A percentile compares a stretch with the other conserved stretches of the same genome.
Conservation (phyloP, 2,113 vertebrate species). For the Athene cunicularia region DNA sequence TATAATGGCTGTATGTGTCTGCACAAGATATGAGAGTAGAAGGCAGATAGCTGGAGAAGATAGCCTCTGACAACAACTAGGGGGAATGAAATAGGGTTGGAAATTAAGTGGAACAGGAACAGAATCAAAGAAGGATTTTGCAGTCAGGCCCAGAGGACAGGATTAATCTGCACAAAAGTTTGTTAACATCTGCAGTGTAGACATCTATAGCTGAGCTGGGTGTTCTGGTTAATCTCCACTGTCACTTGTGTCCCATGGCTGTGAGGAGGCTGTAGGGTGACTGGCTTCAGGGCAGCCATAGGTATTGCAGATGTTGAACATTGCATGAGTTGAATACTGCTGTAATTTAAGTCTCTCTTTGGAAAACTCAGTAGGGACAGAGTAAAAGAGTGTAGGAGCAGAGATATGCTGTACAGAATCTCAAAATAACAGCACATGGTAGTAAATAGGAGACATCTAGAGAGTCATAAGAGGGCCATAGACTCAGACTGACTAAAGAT, state of each 20-base stretch:
- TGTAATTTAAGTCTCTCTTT: background rate
- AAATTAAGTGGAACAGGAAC: background rate
- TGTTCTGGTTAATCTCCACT: background rate
- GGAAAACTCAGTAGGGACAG: background rate
- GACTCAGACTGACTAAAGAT: background rate
- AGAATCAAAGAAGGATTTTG: background rate
- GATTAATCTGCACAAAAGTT: background rate
- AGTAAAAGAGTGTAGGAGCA: background rate
- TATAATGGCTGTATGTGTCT: background rate
- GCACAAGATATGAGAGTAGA: background rate
- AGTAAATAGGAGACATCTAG: background rate
- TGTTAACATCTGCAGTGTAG: background rate
- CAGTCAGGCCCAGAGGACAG: background rate
- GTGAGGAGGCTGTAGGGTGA: background rate
- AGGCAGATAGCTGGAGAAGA: background rate
- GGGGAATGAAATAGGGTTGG: background rate
- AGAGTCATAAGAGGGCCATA: background rate
- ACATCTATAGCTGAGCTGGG: background rate
- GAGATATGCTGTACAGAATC: background rate
- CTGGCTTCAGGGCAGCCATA: background rate
- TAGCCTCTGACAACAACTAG: rapidly evolving
- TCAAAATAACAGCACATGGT: background rate
- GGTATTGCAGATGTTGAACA: background rate
- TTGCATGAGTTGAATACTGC: background rate
- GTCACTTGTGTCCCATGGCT: background rate